Percentiles rank a stretch among this genome's conserved stretches.
Conservation (phyloP, 2,113 vertebrate genomes). For the Varanus komodoensis region DNA sequence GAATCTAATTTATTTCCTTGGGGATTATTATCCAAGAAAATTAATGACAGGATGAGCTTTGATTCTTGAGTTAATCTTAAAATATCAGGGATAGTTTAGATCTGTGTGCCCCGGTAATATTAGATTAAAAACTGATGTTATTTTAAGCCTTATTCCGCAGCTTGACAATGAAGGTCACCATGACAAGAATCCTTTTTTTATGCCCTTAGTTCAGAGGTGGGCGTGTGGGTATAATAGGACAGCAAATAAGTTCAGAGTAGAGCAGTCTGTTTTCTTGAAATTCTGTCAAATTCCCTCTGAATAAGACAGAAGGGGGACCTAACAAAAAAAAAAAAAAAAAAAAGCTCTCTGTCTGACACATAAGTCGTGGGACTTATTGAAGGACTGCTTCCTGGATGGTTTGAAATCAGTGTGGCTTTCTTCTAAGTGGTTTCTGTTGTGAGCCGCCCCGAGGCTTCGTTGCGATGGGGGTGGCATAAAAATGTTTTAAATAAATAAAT, state of each 20-base stretch:
- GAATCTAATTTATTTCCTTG: neutral
- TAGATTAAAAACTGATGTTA: constrained; percentile 12
- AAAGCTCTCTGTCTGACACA: constrained; percentile 43
- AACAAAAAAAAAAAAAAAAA: neutral
- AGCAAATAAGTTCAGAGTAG: constrained; percentile 24
- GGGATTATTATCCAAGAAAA: neutral
- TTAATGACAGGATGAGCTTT: neutral
- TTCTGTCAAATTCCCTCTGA: constrained; percentile 42
- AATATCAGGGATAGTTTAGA: neutral
- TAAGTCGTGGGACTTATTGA: constrained; percentile 13
- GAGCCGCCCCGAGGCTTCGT: too few relatives aligned
- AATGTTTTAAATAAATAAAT: too few relatives aligned
- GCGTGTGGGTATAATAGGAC: constrained; percentile 16
- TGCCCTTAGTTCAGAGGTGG: constrained; percentile 21
- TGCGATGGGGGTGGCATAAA: too few relatives aligned
- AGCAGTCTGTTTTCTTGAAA: constrained; percentile 14
- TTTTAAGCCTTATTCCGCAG: constrained; percentile 34
- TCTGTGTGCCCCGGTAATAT: constrained; percentile 37
- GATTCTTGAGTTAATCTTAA: constrained; percentile 12
- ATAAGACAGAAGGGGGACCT: constrained; percentile 28
- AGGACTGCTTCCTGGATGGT: neutral
- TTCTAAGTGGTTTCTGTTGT: too few relatives aligned
- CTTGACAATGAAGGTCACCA: constrained; percentile 27
- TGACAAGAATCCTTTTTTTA: constrained; percentile 20
- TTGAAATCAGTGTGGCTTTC: neutral